Base-by-base conservation (phyloP, 2,888 invertebrate genomes). In the Cryptus armator region DNA sequence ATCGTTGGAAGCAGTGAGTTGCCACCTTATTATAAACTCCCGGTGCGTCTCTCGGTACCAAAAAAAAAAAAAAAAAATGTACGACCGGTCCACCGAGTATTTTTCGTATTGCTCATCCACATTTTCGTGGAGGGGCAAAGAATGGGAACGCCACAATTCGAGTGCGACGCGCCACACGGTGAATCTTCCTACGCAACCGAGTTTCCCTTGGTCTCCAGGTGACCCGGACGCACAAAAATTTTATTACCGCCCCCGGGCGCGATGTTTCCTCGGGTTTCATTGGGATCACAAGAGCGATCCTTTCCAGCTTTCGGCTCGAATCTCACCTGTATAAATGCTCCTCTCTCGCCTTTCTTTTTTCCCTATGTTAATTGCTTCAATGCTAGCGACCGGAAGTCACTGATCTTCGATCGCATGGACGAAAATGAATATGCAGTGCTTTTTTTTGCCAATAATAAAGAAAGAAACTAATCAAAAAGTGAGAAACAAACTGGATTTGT, bases 111-210 rank as follows among this genome's bases (percentile, higher is more conserved):
- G 75, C 68, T 70, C 70, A 59, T 75, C 51, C 75, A 75, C 67
- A 62, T 75, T 70, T 70, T 76, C 75, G 81, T 32, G 72, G 53
- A 37, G 37, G 7, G 37, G 37, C 37, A 43, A 56, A 44, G 56
- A 80, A 72, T 80, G 80, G 66, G 80, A 80, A 80, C 80, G 62
- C 37, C 64, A 29, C 80, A 72, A 80, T 19, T 48, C 72, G 80
- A 56, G 56, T 56, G 51, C 37, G 9, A 16, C 37, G 53, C n/a
- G 29, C 59, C 44, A 16, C 53, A n/a, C 70, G 70, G 32, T 70
- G 79, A 44, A 64, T 37, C 80, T 53, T 80, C 80, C 80, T 80
- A 72, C 80, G 80, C 66, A 80, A 51, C 51, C 66, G 53, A 43
- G 29, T 66, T 66, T 51, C 44, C 66, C 44, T 53, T 19, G 19